Conservation (phyloP, 2,797 vertebrate species). For the Girardinus metallicus region DNA sequence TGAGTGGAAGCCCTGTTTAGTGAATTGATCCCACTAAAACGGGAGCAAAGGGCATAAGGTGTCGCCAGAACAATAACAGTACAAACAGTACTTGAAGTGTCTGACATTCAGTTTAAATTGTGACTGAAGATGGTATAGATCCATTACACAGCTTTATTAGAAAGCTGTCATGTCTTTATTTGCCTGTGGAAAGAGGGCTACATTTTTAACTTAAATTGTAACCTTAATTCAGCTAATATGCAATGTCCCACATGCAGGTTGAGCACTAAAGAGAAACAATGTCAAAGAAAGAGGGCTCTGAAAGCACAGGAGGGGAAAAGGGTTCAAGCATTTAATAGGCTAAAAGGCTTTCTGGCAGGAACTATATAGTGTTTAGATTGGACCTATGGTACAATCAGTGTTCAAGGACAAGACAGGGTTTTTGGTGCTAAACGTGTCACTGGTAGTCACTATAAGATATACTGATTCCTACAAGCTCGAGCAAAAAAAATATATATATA, state of each 20-base stretch:
- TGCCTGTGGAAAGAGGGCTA: neutral
- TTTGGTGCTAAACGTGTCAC: constrained; percentile 70
- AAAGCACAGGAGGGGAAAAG: constrained; percentile 20
- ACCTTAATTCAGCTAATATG: constrained; percentile 31
- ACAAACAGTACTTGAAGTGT: neutral
- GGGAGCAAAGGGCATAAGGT: neutral
- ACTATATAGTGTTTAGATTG: constrained; percentile 65
- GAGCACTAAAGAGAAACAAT: constrained; percentile 39
- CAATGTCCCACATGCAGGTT: constrained; percentile 2
- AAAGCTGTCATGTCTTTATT: neutral
- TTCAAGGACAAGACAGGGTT: constrained; percentile 68
- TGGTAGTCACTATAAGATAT: constrained; percentile 60
- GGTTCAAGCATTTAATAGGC: constrained; percentile 59
- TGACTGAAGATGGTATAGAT: neutral
- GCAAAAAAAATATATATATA: constrained; percentile 51
- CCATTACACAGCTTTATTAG: neutral
- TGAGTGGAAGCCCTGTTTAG: neutral
- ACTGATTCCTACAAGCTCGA: constrained; percentile 61
- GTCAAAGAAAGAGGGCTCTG: constrained; percentile 42
- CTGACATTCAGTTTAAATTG: neutral
- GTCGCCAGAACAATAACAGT: neutral
- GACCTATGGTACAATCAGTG: constrained; percentile 63
- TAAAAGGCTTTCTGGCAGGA: constrained; percentile 71
- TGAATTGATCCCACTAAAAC: neutral
- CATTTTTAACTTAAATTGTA: constrained; percentile 17